Conservation (phyloP, 1,140 invertebrate genomes). For the Pogonognathellus flavescens region DNA sequence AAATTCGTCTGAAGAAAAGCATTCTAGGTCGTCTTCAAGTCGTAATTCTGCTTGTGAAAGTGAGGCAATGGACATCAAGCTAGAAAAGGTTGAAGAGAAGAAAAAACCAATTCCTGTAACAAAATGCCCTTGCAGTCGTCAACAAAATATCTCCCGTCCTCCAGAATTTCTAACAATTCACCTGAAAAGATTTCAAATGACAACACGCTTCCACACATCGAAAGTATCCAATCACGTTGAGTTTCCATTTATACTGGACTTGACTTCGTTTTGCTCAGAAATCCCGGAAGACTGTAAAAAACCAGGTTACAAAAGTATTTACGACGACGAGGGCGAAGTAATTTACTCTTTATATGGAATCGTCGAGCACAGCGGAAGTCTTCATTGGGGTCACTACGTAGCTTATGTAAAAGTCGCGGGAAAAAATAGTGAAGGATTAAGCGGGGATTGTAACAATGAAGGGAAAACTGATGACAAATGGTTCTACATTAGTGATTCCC, state of each 20-base stretch:
- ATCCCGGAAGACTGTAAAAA: slow-evolving; percentile 76
- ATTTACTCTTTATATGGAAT: slow-evolving; percentile 91
- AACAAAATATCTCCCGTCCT: slow-evolving; percentile 82
- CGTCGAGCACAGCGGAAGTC: slow-evolving; percentile 91
- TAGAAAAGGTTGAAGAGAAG: slow-evolving; percentile 64
- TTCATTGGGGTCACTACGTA: slow-evolving; percentile 95
- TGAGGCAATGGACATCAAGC: slow-evolving; percentile 41
- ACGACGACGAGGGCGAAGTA: slow-evolving; percentile 75
- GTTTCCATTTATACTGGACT: slow-evolving; percentile 88
- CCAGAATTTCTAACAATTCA: slow-evolving; percentile 95
- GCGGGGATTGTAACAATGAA: neutral
- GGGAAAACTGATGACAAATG: slow-evolving; percentile 77
- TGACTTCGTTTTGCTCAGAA: slow-evolving; percentile 89
- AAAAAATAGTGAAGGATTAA: neutral
- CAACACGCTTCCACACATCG: slow-evolving; percentile 73
- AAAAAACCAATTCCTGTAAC: slow-evolving; percentile 72
- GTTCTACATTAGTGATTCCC: slow-evolving; percentile 93
- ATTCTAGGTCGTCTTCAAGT: slow-evolving; percentile 54
- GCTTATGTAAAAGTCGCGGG: slow-evolving; percentile 86
- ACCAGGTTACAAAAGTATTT: slow-evolving; percentile 66
- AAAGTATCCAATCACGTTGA: slow-evolving; percentile 90
- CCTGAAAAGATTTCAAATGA: slow-evolving; percentile 89
- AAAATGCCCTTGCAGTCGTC: slow-evolving; percentile 76
- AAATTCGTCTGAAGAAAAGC: slow-evolving; percentile 55
- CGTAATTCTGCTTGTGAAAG: slow-evolving; percentile 60